These are phyloP conservation scores for Tachina lurida DNA, from an alignment of 2,888 invertebrate genomes.

Conservation along the genomic window DNA sequence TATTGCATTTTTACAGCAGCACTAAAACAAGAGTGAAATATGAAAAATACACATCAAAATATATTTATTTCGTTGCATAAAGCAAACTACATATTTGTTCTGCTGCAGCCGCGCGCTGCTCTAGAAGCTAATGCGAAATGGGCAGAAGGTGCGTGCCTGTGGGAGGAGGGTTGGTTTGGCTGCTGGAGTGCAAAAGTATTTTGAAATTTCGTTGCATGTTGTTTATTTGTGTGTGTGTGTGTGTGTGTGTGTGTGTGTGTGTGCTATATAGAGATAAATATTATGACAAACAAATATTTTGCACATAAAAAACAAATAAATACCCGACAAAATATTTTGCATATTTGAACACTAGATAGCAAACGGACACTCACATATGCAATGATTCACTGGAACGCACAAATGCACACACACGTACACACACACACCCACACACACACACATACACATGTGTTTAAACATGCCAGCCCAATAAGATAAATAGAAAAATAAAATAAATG, in stretches of 20 bases:
- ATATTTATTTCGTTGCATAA: conserved; percentile 31
- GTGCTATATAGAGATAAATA: conserved; percentile 52
- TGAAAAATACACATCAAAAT: conserved; percentile 36
- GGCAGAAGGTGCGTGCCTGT: conserved; percentile 1
- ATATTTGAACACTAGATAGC: conserved; percentile 42
- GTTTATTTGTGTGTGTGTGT: background rate
- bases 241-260: background rate
- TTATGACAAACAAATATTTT: conserved; percentile 67
- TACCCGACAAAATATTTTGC: conserved; percentile 67
- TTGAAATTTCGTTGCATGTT: conserved; percentile 34
- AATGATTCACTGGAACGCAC: conserved; percentile 29
- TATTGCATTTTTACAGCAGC: conserved; percentile 39
- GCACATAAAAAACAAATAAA: conserved; percentile 70
- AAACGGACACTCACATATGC: conserved; percentile 13
- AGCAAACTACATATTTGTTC: conserved; percentile 21
- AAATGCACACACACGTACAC: background rate
- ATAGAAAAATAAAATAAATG: conserved; percentile 44
- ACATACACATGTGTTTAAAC: background rate
- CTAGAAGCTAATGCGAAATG: background rate
- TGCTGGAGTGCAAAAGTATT: conserved; percentile 7
- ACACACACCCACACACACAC: background rate
- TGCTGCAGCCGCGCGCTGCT: background rate
- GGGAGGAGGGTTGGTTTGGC: background rate
- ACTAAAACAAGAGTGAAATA: conserved; percentile 2
- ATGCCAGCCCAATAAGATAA: conserved; percentile 1